Conservation (phyloP, 2,797 vertebrate species). For the Tamandua tetradactyla region DNA sequence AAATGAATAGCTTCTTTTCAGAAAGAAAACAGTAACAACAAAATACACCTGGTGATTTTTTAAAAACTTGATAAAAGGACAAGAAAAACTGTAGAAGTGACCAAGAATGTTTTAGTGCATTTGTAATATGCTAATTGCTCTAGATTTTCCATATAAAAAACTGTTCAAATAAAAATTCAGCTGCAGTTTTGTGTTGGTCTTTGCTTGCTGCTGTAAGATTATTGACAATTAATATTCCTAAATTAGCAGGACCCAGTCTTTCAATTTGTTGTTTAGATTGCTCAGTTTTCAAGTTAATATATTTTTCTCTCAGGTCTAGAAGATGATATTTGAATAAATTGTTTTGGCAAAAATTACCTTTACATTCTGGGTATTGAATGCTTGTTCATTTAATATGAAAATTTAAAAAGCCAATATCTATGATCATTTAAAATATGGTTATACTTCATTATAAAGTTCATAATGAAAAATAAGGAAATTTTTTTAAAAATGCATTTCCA, state of each 20-base stretch:
- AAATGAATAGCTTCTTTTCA: constrained; percentile 27
- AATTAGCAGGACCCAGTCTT: not conserved
- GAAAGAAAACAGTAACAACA: not conserved
- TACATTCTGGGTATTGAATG: not conserved
- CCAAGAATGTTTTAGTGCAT: not conserved
- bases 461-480: not conserved
- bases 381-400: not conserved
- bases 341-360: not conserved
- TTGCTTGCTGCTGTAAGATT: not conserved
- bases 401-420: not conserved
- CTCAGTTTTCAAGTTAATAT: constrained; percentile 32
- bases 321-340: not conserved
- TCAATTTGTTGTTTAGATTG: not conserved
- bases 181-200: not conserved
- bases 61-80: not conserved
- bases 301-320: not conserved
- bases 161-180: not conserved
- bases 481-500: not conserved
- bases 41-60: not conserved
- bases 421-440: not conserved
- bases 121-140: not conserved
- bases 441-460: constrained; percentile 11
- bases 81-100: not conserved
- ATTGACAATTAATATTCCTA: constrained; percentile 34
- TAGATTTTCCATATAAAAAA: not conserved